Base-by-base conservation (phyloP, 1,140 invertebrate genomes). In the Drosophila serrata region DNA sequence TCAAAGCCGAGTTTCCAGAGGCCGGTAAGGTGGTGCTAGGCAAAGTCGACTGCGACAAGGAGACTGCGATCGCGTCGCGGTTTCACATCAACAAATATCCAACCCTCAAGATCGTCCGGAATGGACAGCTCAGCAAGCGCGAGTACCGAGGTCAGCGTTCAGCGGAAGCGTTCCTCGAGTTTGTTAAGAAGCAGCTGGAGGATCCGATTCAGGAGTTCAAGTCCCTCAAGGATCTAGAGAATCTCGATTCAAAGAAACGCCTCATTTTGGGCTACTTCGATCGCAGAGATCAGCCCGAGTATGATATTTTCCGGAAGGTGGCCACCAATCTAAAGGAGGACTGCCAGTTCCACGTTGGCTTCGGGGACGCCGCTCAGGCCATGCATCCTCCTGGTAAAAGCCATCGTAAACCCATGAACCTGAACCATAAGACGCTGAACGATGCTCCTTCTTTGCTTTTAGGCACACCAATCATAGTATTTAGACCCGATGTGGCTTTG, bases 21-120 rank as follows among this genome's bases (percentile, higher is more conserved):
- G 79, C 94, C 55, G 97, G 97, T 6, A 96, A 95, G 93, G 97
- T 99, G 22, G 96, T 99, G 11, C 96, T 99, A 94, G 99, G 96
- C 40, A 99, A 99, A 95, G 97, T 99, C 7, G 98, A 99, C 93
- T 99, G 98, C 94, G 99, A 99, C 93, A 95, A 94, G 87, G 97
- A 99, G 94, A 95, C 94, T 82, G 93, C 95, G 53, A 94, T 99
- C 53, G 97, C 98, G 9, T 95, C 96, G 11, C 95, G 97, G 79
- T 99, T 98, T 93, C 97, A 99, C 85, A 99, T 99, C 46, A 97
- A 96, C 15, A 99, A 99, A 94, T 99, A 99, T 94, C 99, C 99
- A 24, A 99, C 99, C 15, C 93, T 99, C 37, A 99, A 99, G 94
- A 93, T 99, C 19, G 97, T 99, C 86, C 95, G 97, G 33, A 99